Conservation (phyloP, 2,113 vertebrate species). For the Phalacrocorax aristotelis region DNA sequence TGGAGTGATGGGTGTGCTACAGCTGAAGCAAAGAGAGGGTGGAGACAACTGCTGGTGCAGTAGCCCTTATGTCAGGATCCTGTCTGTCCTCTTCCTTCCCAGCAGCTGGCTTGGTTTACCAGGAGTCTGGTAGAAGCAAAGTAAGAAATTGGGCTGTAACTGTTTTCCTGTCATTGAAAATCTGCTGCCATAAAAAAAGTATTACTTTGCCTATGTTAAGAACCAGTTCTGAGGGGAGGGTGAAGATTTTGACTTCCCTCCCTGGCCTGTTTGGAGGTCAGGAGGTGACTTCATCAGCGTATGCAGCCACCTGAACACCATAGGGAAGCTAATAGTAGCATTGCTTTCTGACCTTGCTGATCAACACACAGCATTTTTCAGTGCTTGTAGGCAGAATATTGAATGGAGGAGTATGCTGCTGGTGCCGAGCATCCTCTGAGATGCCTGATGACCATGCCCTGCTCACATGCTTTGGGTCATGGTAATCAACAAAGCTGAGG, state of each 20-base stretch:
- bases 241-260: neutral
- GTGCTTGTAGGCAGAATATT: neutral
- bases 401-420: neutral
- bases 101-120: neutral
- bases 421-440: neutral
- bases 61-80: neutral
- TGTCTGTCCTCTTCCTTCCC: neutral
- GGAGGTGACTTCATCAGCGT: rapidly evolving
- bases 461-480: neutral
- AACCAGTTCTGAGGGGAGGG: neutral
- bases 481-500: neutral
- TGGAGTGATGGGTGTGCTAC: neutral
- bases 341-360: neutral
- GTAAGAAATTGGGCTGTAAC: neutral
- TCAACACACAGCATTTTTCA: neutral
- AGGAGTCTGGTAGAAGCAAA: neutral
- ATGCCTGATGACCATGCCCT: neutral
- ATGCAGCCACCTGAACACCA: neutral
- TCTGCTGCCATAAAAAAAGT: neutral
- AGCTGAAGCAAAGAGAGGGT: neutral
- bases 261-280: neutral
- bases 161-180: neutral
- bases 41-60: neutral
- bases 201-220: neutral
- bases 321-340: neutral